Evolutionary conservation across 23 tunicate genomes (phyloP).

Genomic region (Clavelina lepadiformis): DNA sequence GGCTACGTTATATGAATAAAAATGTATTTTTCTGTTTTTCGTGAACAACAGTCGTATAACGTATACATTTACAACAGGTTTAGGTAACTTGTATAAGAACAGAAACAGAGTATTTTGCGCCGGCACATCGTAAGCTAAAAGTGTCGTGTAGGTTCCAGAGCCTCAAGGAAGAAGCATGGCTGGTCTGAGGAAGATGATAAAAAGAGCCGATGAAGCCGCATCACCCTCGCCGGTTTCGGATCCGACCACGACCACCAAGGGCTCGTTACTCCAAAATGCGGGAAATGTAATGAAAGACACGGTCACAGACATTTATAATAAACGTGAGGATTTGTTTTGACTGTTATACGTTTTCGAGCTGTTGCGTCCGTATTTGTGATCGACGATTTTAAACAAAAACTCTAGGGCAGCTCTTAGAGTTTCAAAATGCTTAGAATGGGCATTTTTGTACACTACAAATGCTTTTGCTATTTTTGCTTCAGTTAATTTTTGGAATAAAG

Average conservation of each 20-base stretch:
- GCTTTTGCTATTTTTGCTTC: neutral
- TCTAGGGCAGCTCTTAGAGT: too few species aligned
- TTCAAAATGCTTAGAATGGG: neutral
- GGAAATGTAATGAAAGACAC: constrained; percentile 53
- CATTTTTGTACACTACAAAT: neutral
- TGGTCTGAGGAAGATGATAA: neutral
- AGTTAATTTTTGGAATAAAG: neutral
- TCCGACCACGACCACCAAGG: constrained; percentile 33
- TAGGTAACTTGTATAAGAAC: too few species aligned
- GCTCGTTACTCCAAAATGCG: constrained; percentile 7
- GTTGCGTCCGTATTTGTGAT: neutral
- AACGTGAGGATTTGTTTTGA: constrained; percentile 42
- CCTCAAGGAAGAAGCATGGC: constrained; percentile 2
- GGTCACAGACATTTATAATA: constrained; percentile 50
- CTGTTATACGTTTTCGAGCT: neutral
- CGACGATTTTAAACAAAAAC: neutral
- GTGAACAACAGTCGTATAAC: too few species aligned
- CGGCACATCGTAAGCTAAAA: too few species aligned
- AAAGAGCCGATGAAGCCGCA: constrained; percentile 5
- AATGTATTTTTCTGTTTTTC: too few species aligned
- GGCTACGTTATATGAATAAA: too few species aligned
- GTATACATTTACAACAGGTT: too few species aligned
- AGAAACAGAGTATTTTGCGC: too few species aligned
- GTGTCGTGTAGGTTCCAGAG: too few species aligned
- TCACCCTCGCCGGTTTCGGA: neutral